A percentile compares a stretch with the other conserved stretches of the same genome.
Conservation (phyloP, 2,113 vertebrate genomes). For the Psilopsiagon aymara region DNA sequence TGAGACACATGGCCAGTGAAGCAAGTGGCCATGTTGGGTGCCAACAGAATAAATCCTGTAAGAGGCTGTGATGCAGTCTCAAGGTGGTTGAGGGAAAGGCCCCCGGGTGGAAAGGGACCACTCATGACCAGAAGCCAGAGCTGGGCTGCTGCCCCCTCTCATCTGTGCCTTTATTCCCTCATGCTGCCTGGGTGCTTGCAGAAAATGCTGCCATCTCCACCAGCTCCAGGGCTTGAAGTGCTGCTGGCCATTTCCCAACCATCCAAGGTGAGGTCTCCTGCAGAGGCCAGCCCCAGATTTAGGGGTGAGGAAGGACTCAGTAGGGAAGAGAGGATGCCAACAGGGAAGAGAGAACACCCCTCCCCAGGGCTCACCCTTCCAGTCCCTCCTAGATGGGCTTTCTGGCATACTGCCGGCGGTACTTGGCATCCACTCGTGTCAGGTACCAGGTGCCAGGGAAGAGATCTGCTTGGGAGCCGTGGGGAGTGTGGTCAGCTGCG, state of each 20-base stretch:
- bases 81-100: fast-evolving
- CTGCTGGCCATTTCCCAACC: neutral
- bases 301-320: neutral
- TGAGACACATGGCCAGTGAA: fast-evolving
- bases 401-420: slow-evolving; percentile 72
- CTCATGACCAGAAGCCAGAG: neutral
- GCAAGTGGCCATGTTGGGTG: fast-evolving
- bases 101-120: fast-evolving
- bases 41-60: neutral
- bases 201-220: fast-evolving
- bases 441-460: slow-evolving; percentile 83
- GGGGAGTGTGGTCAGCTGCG: slow-evolving; percentile 74
- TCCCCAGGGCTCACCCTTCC: neutral
- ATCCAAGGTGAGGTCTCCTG: neutral
- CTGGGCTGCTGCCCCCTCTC: neutral
- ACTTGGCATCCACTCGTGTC: slow-evolving; percentile 71
- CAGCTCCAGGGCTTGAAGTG: neutral
- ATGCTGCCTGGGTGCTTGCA: fast-evolving
- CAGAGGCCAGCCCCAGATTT: fast-evolving
- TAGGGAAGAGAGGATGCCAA: neutral
- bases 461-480: slow-evolving; percentile 65
- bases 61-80: fast-evolving
- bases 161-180: neutral
- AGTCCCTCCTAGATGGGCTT: slow-evolving; percentile 32
- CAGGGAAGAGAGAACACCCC: neutral